Evolutionary conservation across 2,888 invertebrate species (phyloP), one percentile per base, ranked within the genome.

Genomic region (Copidosoma aretas): DNA sequence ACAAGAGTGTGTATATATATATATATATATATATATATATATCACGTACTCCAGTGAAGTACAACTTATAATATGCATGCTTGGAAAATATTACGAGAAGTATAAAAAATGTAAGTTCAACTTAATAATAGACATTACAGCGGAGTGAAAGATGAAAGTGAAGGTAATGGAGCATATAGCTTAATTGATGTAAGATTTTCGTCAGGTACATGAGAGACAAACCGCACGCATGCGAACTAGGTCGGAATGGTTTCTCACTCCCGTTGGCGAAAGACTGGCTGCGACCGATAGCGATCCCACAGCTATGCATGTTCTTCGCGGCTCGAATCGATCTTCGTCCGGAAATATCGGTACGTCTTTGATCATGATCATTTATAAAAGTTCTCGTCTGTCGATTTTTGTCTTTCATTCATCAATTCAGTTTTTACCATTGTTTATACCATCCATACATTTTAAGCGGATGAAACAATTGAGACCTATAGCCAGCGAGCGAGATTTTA

Each of bases 191-290:
- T 61, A 58, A 63, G 49, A 66, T 68, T 67, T 71, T 71, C 65
- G 71, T 69, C 65, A 95, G 93, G 96, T 97, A 79, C 95, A 96
- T 87, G 95, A 96, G 87, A 89, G 96, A 82, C 98, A 98, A 88
- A 93, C 97, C 75, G 95, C 95, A 83, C 90, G 98, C 78, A 96
- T 98, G 95, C 91, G 94, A 84, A 96, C 97, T 75, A 91, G 98
- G 77, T 97, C 97, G 71, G 97, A 98, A 87, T 98, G 98, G 98
- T 98, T 97, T 87, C 89, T 95, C 84, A 91, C 91, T 79, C 91
- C 91, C 68, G 87, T 87, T 74, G 87, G 88, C 17, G 86, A 86
- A 71, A 72, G 86, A 85, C 75, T 85, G 82, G 76, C 86, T 79
- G 76, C 84, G 58, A 80, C 84, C 61, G 86, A 86, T 71, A 84